Evolutionary conservation across 2,113 vertebrate genomes (phyloP).

Genomic region (Atlantisia rogersi): DNA sequence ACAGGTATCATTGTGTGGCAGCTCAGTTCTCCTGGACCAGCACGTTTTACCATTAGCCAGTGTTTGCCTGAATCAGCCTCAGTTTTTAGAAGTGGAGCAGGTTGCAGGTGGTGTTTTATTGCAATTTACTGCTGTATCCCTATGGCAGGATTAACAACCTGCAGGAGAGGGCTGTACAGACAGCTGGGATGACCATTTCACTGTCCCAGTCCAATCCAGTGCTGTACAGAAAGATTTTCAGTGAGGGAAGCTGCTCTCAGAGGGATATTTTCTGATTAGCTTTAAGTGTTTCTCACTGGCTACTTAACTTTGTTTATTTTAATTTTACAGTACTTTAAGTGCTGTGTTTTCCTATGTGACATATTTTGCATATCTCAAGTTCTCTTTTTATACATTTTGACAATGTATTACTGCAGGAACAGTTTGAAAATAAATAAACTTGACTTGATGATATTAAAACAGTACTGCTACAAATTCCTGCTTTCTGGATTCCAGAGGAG

Average conservation of each 20-base stretch:
- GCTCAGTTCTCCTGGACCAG: neutral
- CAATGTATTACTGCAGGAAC: conserved; percentile 23
- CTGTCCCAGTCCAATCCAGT: neutral
- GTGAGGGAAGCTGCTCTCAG: neutral
- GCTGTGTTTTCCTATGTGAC: neutral
- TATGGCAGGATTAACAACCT: neutral
- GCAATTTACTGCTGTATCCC: neutral
- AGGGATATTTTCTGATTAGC: neutral
- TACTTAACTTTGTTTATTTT: conserved; percentile 22
- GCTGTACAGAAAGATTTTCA: neutral
- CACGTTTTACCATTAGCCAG: neutral
- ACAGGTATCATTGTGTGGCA: neutral
- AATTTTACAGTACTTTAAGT: conserved; percentile 3
- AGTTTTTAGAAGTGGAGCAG: neutral
- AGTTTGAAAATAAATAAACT: conserved; percentile 40
- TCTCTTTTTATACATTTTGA: conserved; percentile 44
- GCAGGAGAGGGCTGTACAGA: neutral
- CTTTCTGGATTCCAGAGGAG: conserved; percentile 3
- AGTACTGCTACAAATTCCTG: neutral
- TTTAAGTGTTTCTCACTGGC: neutral
- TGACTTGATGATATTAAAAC: conserved; percentile 36
- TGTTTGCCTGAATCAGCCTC: neutral
- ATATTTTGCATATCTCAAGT: conserved; percentile 39
- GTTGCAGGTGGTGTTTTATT: neutral
- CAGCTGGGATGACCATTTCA: neutral